phyloP scores from a whole-genome alignment of 1,140 invertebrate species.

The Psix sp. region DNA sequence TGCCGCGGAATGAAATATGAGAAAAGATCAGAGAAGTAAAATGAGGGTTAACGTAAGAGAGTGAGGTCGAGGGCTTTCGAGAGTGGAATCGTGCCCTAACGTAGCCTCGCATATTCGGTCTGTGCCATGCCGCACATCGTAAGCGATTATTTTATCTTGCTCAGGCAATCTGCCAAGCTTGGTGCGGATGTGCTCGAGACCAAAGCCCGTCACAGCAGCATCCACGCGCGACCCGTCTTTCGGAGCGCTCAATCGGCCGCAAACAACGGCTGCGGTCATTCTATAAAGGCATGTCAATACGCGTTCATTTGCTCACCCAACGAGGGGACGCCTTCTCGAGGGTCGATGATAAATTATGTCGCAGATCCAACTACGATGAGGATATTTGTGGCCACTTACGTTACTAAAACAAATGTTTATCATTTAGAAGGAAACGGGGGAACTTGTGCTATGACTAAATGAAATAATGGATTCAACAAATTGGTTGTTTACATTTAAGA shows the following conservation, averaged over 20 bases:
- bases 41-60: conserved; percentile 59
- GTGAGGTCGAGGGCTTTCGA: conserved; percentile 56
- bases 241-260: conserved; percentile 19
- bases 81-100: conserved; percentile 57
- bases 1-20: conserved; percentile 45
- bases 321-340: background rate
- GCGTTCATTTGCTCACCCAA: conserved; percentile 17
- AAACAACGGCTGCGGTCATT: conserved; percentile 9
- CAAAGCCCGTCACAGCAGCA: conserved; percentile 52
- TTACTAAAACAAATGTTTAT: no score
- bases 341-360: conserved; percentile 6
- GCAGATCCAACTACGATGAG: background rate
- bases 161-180: conserved; percentile 71
- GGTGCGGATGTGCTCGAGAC: conserved; percentile 28
- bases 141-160: conserved; percentile 73
- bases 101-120: conserved; percentile 59
- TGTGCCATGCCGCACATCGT: conserved; percentile 61
- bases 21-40: conserved; percentile 55
- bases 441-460: no score
- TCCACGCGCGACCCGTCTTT: conserved; percentile 25
- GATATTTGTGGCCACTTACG: background rate
- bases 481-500: no score
- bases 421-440: no score
- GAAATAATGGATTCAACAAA: no score
- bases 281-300: conserved; percentile 25